Percentiles rank a stretch among this genome's conserved stretches.
Evolutionary conservation across 1,140 invertebrate genomes (phyloP).

Genomic region (Dendroctonus valens): DNA sequence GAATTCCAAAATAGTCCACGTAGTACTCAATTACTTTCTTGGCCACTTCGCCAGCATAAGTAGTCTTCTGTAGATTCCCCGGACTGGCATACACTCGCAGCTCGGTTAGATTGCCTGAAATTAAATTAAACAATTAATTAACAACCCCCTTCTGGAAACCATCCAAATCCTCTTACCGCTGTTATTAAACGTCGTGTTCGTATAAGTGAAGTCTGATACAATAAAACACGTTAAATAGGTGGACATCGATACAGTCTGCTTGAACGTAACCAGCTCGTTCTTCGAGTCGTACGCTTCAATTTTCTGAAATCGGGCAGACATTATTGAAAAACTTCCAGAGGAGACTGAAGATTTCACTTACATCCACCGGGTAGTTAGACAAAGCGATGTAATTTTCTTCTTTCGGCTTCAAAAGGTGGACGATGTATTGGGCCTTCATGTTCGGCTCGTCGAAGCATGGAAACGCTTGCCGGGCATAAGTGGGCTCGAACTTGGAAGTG

Average conservation of each 20-base stretch:
- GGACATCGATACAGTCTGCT: slow-evolving; percentile 84
- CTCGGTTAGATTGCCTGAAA: slow-evolving; percentile 51
- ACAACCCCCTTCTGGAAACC: not conserved
- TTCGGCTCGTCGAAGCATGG: slow-evolving; percentile 96
- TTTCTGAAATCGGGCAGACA: slow-evolving; percentile 21
- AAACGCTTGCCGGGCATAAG: slow-evolving; percentile 86
- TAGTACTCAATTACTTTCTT: slow-evolving; percentile 81
- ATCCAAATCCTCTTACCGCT: slow-evolving; percentile 39
- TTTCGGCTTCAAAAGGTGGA: slow-evolving; percentile 71
- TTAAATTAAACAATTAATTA: not conserved
- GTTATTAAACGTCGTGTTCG: slow-evolving; percentile 56
- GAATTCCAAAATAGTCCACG: slow-evolving; percentile 80
- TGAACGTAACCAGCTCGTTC: slow-evolving; percentile 59
- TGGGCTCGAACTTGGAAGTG: slow-evolving; percentile 91
- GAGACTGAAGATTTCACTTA: slow-evolving; percentile 26
- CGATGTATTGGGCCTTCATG: slow-evolving; percentile 84
- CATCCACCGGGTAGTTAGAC: slow-evolving; percentile 74
- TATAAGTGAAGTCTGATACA: slow-evolving; percentile 79
- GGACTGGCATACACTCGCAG: slow-evolving; percentile 73
- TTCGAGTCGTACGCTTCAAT: slow-evolving; percentile 25
- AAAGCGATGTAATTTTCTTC: slow-evolving; percentile 65
- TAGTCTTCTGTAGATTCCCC: slow-evolving; percentile 71
- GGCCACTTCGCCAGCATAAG: slow-evolving; percentile 77
- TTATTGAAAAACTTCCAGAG: not conserved
- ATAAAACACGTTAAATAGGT: slow-evolving; percentile 91